Evolutionary conservation across 2,888 invertebrate species (phyloP).

Genomic region (Cyaniris semiargus): DNA sequence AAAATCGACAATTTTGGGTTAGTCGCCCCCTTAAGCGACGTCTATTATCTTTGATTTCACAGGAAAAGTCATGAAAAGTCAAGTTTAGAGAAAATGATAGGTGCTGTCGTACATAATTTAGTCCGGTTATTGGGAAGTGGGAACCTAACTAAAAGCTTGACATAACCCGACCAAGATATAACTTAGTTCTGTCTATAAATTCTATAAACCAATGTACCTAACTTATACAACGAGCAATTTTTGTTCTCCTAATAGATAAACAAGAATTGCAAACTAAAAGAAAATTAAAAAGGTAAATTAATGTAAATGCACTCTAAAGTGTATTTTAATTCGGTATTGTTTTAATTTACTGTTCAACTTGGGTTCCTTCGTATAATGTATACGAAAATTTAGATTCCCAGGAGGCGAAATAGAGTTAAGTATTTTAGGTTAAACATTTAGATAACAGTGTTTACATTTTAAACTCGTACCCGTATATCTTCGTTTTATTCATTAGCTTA

Average conservation of each 20-base stretch:
- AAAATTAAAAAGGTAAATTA: not conserved
- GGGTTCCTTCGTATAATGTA: not conserved
- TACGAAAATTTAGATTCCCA: constrained; percentile 6
- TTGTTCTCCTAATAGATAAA: not conserved
- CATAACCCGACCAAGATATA: too few relatives aligned
- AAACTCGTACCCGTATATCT: not conserved
- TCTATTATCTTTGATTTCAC: too few relatives aligned
- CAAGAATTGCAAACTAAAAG: not conserved
- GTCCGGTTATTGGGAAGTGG: too few relatives aligned
- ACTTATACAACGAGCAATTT: not conserved
- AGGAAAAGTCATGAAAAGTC: too few relatives aligned
- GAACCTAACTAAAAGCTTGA: too few relatives aligned
- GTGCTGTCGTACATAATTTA: too few relatives aligned
- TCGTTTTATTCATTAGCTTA: not conserved
- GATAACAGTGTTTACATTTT: not conserved
- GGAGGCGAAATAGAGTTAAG: not conserved
- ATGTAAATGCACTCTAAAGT: not conserved
- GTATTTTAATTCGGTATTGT: not conserved
- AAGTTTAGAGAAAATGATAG: too few relatives aligned
- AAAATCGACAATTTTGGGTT: too few relatives aligned
- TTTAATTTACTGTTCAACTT: not conserved
- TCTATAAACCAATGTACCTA: too few relatives aligned
- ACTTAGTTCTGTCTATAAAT: too few relatives aligned
- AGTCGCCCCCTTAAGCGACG: too few relatives aligned
- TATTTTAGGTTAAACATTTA: constrained; percentile 7